phyloP scores from a whole-genome alignment of 2,888 invertebrate species.

The Seira musarum region DNA sequence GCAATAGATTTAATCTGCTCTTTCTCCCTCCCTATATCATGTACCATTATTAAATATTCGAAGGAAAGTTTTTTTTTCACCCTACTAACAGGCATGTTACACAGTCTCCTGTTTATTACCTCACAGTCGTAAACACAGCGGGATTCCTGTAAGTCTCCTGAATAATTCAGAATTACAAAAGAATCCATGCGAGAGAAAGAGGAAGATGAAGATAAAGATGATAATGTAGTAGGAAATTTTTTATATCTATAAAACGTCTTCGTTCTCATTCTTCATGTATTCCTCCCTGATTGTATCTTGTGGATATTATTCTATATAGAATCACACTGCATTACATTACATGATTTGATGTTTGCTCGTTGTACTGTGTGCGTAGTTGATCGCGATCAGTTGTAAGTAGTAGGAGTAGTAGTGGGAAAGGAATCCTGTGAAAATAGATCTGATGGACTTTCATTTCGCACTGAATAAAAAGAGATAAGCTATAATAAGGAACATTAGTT shows the following conservation, averaged over 20 bases:
- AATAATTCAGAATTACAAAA: slow-evolving; percentile 46
- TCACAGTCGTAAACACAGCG: slow-evolving; percentile 45
- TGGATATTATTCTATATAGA: too few species aligned
- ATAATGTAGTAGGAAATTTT: not conserved
- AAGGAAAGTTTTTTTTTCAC: too few species aligned
- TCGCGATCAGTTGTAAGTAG: not conserved
- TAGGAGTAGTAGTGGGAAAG: not conserved
- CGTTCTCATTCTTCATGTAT: too few species aligned
- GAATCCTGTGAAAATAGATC: slow-evolving; percentile 35
- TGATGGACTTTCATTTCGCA: slow-evolving; percentile 26
- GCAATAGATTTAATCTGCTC: slow-evolving; percentile 40
- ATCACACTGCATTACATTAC: too few species aligned
- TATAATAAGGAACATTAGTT: slow-evolving; percentile 47
- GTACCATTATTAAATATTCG: too few species aligned
- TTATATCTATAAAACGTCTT: too few species aligned
- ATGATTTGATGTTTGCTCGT: too few species aligned
- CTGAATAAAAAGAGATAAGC: slow-evolving; percentile 47
- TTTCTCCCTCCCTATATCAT: too few species aligned
- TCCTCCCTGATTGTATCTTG: too few species aligned
- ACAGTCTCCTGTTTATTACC: too few species aligned
- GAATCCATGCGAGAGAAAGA: slow-evolving; percentile 34
- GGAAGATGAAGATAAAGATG: slow-evolving; percentile 17
- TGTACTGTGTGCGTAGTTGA: too few species aligned
- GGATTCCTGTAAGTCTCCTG: slow-evolving; percentile 47
- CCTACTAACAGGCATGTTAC: too few species aligned